Conservation (phyloP, 1,140 invertebrate genomes). For the Plectrocnemia conspersa region DNA sequence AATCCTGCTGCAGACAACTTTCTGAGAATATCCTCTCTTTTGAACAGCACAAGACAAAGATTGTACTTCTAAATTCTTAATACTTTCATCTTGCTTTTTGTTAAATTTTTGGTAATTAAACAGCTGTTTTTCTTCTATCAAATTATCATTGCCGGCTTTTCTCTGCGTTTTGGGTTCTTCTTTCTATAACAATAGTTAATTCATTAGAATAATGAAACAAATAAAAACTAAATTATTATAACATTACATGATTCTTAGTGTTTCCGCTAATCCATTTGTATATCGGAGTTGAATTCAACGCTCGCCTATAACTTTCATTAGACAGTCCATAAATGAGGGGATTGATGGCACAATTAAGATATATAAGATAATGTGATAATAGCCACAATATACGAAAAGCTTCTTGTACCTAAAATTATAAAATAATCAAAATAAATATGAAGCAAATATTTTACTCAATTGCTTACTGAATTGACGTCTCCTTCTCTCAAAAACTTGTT, state of each 20-base stretch:
- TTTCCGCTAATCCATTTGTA: constrained; percentile 41
- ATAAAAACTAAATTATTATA: not conserved
- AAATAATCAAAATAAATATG: constrained; percentile 31
- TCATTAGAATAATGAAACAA: not conserved
- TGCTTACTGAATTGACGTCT: constrained; percentile 44
- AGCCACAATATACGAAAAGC: constrained; percentile 58
- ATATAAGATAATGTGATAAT: constrained; percentile 62
- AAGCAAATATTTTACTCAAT: not conserved
- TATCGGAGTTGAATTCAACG: constrained; percentile 52
- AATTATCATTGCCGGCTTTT: not conserved
- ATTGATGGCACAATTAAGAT: constrained; percentile 66
- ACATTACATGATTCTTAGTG: not conserved
- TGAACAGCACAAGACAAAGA: no score
- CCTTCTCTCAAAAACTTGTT: constrained; percentile 48
- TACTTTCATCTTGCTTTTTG: no score
- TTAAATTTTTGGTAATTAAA: no score
- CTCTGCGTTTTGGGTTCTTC: constrained; percentile 1
- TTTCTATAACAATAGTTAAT: constrained; percentile 9
- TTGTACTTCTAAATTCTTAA: no score
- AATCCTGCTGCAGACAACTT: not conserved
- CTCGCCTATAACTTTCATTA: constrained; percentile 61
- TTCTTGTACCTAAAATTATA: constrained; percentile 47
- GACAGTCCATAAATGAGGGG: constrained; percentile 70
- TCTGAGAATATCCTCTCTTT: no score
- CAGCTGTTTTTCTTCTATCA: not conserved